These are phyloP conservation scores for Fratercula arctica DNA, from an alignment of 2,797 vertebrate genomes.

Conservation along the genomic window DNA sequence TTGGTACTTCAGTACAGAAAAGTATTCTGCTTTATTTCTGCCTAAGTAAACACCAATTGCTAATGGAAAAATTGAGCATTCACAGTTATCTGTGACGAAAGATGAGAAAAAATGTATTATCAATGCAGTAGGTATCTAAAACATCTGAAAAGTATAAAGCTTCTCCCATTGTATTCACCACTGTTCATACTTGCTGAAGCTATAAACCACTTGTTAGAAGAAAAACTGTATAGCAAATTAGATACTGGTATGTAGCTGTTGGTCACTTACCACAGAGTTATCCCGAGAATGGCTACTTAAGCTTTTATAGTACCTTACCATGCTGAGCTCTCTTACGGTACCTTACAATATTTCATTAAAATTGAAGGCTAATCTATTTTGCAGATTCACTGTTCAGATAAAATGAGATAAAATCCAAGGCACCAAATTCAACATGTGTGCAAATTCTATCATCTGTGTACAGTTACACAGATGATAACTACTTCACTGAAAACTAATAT, in stretches of 20 bases:
- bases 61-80: background rate
- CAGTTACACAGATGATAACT: background rate
- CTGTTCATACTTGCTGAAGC: background rate
- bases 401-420: slow-evolving; percentile 32
- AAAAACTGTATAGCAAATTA: background rate
- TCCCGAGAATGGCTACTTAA: background rate
- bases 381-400: slow-evolving; percentile 16
- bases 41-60: background rate
- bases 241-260: background rate
- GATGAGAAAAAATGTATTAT: background rate
- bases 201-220: background rate
- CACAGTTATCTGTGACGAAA: background rate
- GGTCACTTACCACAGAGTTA: background rate
- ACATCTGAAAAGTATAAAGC: slow-evolving; percentile 21
- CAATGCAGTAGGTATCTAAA: slow-evolving; percentile 3
- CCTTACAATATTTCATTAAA: slow-evolving; percentile 52
- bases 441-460: background rate
- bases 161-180: background rate
- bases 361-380: slow-evolving; percentile 45
- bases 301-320: slow-evolving; percentile 21
- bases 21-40: background rate
- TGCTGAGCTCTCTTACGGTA: background rate
- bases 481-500: background rate
- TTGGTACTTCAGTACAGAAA: background rate
- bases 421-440: background rate